phyloP scores from a whole-genome alignment of 2,888 invertebrate species.

The Acholoe squamosa region DNA sequence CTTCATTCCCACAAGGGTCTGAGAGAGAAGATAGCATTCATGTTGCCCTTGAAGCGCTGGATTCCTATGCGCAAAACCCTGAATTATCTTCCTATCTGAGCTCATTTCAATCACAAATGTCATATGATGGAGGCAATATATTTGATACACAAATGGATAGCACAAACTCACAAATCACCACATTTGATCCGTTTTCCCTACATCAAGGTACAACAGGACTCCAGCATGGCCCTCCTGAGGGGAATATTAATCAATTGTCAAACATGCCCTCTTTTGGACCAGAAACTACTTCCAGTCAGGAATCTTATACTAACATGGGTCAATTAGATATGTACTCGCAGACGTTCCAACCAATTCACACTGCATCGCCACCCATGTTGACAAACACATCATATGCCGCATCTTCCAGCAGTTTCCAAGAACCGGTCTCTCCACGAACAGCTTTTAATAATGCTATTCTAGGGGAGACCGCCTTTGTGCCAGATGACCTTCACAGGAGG shows the following conservation, averaged over 20 bases:
- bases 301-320: constrained; percentile 9
- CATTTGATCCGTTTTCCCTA: neutral
- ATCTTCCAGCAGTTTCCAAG: neutral
- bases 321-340: constrained; percentile 26
- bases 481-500: neutral
- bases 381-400: neutral
- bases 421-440: constrained; percentile 24
- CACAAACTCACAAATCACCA: neutral
- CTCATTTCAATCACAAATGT: neutral
- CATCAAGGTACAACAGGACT: neutral
- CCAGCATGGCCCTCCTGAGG: neutral
- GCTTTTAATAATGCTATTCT: constrained; percentile 36
- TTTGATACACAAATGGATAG: neutral
- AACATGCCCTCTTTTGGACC: neutral
- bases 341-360: constrained; percentile 38
- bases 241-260: neutral
- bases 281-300: neutral
- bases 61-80: constrained; percentile 60
- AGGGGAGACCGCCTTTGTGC: neutral
- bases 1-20: neutral
- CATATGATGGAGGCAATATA: neutral
- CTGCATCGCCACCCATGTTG: neutral
- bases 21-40: constrained; percentile 27
- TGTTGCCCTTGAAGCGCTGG: constrained; percentile 63
- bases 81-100: neutral